Base-by-base conservation (phyloP, 2,113 vertebrate genomes). In the Cryptomyrus ogoouensis region DNA sequence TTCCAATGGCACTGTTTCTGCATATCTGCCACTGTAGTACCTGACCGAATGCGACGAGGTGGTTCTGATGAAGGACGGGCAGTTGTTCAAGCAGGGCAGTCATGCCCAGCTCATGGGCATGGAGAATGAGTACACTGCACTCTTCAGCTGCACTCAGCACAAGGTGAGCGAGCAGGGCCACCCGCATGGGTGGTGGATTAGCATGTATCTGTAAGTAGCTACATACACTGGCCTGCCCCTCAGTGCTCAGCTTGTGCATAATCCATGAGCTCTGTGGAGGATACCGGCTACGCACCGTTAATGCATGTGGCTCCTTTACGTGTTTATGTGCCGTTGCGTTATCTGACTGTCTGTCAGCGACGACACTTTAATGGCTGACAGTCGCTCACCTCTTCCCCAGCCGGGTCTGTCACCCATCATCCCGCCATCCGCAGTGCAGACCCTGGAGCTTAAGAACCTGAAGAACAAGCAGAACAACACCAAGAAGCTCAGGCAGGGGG, bases 1-100 rank as follows among this genome's bases (percentile, higher is more conserved):
- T 39, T 10, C 70, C 15, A 39, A 17, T 1, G 39, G 17, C 35
- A 17, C 35, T 19, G 15, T 80, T 80, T 80, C 74, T 80, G 74
- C 35, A 6, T 80, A 17, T n/a, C 19, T n/a, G 27, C 85, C 24
- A 5, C n/a, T 70, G 2, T 88, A 97, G 96, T 97, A 96, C 91
- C 94, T 97, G 89, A 88, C 93, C 0, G 95, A 96, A 56, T 97
- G 96, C 88, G 96, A 97, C 89, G 92, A 95, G 49, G 92, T 97
- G 58, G 89, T 97, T 88, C 93, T 97, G 88, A 96, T 97, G 96
- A 96, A 95, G 93, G 96, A 97, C 8, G 96, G 96, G 39, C 95
- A 95, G 93, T 95, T 97, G 90, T 92, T 94, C 0, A 96, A 96
- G 91, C 94, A 95, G 0, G 96, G 96, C 93, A 95, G 94, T 42